phyloP scores from a whole-genome alignment of 1,140 invertebrate species.

The Chionoecetes opilio region DNA sequence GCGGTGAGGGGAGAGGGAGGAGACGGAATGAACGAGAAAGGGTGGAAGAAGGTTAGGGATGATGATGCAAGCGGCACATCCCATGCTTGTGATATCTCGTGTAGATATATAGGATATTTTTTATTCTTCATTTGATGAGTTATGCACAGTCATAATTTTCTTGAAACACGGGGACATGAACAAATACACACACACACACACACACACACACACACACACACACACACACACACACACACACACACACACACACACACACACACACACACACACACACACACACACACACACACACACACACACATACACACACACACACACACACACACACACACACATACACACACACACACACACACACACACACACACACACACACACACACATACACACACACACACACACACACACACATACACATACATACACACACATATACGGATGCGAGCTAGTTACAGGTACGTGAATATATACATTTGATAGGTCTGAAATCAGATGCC shows the following conservation, averaged over 20 bases:
- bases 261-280: constrained; percentile 21
- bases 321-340: constrained; percentile 13
- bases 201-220: constrained; percentile 31
- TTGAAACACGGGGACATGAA: not conserved
- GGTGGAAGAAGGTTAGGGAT: not conserved
- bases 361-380: not conserved
- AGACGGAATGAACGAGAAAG: not conserved
- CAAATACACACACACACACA: constrained; percentile 28
- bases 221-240: constrained; percentile 48
- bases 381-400: not conserved
- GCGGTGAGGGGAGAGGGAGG: too few species aligned
- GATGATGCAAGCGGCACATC: too few species aligned
- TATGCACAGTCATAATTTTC: too few species aligned
- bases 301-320: constrained; percentile 38
- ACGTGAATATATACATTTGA: too few species aligned
- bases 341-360: constrained; percentile 46
- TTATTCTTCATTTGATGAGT: too few species aligned
- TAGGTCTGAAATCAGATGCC: too few species aligned
- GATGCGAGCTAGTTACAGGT: too few species aligned
- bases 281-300: not conserved
- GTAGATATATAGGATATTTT: too few species aligned
- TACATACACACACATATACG: not conserved
- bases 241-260: constrained; percentile 48
- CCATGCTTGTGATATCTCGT: too few species aligned
- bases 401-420: not conserved